A percentile compares a stretch with the other conserved stretches of the same genome.
Evolutionary conservation across 2,888 invertebrate genomes (phyloP).

Genomic region (Schizaphis graminum): DNA sequence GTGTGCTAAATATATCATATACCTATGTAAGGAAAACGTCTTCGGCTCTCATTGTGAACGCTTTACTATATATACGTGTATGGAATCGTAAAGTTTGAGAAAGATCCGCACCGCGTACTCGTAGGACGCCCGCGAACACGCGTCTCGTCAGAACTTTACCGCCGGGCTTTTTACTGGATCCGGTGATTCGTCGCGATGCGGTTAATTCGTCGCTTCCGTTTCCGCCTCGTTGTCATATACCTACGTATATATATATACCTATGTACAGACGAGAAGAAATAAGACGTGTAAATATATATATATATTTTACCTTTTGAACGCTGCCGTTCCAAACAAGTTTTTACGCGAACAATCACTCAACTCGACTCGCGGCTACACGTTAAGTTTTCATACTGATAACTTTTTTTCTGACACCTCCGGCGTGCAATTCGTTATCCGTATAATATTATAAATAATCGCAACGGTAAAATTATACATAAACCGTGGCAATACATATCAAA

Average conservation of each 20-base stretch:
- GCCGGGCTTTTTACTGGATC: neutral
- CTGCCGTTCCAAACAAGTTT: neutral
- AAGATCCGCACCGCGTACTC: neutral
- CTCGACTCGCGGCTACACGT: neutral
- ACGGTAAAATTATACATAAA: neutral
- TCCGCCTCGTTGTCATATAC: neutral
- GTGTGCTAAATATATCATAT: neutral
- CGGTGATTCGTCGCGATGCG: neutral
- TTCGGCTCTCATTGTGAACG: neutral
- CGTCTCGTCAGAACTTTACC: conserved; percentile 9
- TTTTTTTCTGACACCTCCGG: neutral
- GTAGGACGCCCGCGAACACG: neutral
- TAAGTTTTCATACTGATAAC: conserved; percentile 20
- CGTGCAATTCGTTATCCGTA: neutral
- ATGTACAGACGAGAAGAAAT: neutral
- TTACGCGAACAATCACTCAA: conserved; percentile 37
- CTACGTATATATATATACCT: neutral
- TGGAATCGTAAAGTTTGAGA: neutral
- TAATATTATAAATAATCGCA: neutral
- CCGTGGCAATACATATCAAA: neutral
- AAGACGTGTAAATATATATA: neutral
- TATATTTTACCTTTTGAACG: neutral
- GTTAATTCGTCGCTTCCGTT: conserved; percentile 4
- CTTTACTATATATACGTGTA: neutral
- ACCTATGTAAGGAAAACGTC: neutral